A percentile compares a stretch with the other conserved stretches of the same genome.
phyloP scores from a whole-genome alignment of 1,140 invertebrate genomes.

The Lepidostoma basale region DNA sequence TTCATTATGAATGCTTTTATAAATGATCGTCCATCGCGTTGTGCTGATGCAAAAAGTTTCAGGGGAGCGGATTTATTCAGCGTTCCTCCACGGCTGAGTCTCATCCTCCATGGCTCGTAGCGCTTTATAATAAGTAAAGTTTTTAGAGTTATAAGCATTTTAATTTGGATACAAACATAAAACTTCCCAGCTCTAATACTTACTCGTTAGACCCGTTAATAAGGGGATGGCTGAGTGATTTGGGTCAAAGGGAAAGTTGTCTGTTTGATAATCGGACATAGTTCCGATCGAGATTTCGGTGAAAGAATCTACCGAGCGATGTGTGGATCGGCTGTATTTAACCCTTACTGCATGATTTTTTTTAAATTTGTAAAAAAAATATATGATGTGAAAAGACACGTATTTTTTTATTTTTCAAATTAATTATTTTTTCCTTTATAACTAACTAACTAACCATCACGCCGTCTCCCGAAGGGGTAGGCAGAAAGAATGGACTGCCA shows the following conservation, averaged over 20 bases:
- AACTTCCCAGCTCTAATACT: constrained; percentile 1
- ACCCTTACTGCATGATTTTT: too few relatives aligned
- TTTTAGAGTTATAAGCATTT: constrained; percentile 30
- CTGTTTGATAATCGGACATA: neutral
- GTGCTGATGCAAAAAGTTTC: neutral
- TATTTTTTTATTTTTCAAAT: too few relatives aligned
- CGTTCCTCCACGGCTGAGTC: neutral
- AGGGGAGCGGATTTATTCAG: neutral
- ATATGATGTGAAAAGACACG: too few relatives aligned
- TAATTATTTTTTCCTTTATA: too few relatives aligned
- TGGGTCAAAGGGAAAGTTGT: constrained; percentile 5
- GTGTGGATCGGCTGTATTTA: too few relatives aligned
- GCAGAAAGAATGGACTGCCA: too few relatives aligned
- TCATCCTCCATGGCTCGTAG: constrained; percentile 9
- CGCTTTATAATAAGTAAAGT: constrained; percentile 24
- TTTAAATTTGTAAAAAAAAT: too few relatives aligned
- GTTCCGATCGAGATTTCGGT: too few relatives aligned
- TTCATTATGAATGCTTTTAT: neutral
- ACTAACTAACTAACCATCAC: too few relatives aligned
- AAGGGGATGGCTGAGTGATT: constrained; percentile 6
- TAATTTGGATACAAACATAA: constrained; percentile 27
- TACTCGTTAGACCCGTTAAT: neutral
- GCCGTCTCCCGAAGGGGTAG: too few relatives aligned
- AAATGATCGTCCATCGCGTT: neutral
- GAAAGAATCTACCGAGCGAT: too few relatives aligned